A percentile compares a stretch with the other conserved stretches of the same genome.
These are phyloP conservation scores for Botia almorhae DNA, from an alignment of 2,797 vertebrate genomes.

Conservation along the genomic window DNA sequence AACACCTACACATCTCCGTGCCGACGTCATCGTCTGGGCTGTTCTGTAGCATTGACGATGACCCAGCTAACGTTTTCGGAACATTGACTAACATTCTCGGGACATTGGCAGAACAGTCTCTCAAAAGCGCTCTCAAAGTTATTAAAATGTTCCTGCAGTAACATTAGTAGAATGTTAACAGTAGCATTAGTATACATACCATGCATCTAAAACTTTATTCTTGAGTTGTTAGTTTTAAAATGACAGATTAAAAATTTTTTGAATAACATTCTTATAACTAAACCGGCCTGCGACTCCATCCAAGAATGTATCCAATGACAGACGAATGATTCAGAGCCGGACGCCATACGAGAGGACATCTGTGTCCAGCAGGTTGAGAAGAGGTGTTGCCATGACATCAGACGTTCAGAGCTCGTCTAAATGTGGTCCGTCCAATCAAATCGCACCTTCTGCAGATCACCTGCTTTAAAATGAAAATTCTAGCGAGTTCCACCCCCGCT, in stretches of 20 bases:
- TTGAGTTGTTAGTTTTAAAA: too few relatives aligned
- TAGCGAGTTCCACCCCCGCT: too few relatives aligned
- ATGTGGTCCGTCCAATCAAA: not conserved
- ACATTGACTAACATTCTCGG: too few relatives aligned
- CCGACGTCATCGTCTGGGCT: not conserved
- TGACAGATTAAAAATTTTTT: too few relatives aligned
- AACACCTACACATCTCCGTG: not conserved
- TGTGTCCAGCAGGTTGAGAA: slow-evolving; percentile 53
- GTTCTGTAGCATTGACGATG: not conserved
- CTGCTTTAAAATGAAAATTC: not conserved
- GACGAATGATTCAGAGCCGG: slow-evolving; percentile 60
- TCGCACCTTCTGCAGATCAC: not conserved
- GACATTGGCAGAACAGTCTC: too few relatives aligned
- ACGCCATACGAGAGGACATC: slow-evolving; percentile 70
- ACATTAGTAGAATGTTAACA: too few relatives aligned
- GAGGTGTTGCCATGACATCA: not conserved
- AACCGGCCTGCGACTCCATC: slow-evolving; percentile 27
- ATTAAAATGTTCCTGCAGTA: too few relatives aligned
- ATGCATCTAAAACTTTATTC: too few relatives aligned
- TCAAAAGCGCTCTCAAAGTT: too few relatives aligned
- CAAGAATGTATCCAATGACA: slow-evolving; percentile 59
- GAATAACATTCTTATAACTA: not conserved
- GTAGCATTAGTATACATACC: too few relatives aligned
- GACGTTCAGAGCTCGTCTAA: not conserved
- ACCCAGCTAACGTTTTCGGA: not conserved